These are phyloP conservation scores for Paracanthobrama guichenoti DNA, from an alignment of 2,113 vertebrate species.

Conservation along the genomic window DNA sequence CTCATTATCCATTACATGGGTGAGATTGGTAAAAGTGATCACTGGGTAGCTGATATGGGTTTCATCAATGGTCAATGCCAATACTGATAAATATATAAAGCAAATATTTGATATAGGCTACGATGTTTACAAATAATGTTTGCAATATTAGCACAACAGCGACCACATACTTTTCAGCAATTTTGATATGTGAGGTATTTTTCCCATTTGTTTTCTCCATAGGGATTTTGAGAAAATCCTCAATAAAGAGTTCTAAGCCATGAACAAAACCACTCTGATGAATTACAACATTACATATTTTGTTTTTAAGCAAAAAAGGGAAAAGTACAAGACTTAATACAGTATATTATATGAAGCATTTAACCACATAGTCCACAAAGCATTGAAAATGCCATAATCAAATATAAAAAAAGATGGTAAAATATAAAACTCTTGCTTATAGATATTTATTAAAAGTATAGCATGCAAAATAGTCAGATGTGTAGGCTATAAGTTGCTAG, in stretches of 20 bases:
- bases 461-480: not conserved
- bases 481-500: not conserved
- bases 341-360: not conserved
- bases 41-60: not conserved
- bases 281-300: not conserved
- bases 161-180: not conserved
- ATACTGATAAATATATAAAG: not conserved
- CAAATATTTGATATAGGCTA: not conserved
- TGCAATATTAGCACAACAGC: not conserved
- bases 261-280: not conserved
- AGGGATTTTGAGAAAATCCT: not conserved
- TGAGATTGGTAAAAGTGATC: not conserved
- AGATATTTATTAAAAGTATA: not conserved
- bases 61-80: not conserved
- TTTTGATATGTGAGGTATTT: not conserved
- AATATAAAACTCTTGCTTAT: not conserved
- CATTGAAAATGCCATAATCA: not conserved
- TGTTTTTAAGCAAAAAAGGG: not conserved
- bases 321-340: not conserved
- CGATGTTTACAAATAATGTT: not conserved
- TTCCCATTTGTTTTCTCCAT: not conserved
- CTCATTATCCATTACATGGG: not conserved
- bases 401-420: not conserved
- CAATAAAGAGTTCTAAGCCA: not conserved
- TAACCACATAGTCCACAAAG: not conserved